Percentiles rank a stretch among this genome's conserved stretches.
Conservation (phyloP, 2,113 vertebrate genomes). For the Lagenorhynchus albirostris region DNA sequence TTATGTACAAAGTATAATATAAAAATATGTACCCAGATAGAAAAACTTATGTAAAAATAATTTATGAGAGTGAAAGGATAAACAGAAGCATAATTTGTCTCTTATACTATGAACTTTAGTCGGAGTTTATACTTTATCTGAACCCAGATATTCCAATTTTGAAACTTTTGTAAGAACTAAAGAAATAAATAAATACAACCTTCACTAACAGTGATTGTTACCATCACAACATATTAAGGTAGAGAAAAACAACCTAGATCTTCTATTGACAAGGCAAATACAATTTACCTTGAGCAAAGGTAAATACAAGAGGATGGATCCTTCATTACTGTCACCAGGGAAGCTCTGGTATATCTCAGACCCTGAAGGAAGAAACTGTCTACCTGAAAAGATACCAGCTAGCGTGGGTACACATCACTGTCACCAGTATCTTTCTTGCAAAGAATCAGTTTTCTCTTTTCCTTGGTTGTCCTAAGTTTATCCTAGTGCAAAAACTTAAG, state of each 20-base stretch:
- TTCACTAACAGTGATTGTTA: background rate
- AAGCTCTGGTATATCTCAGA: background rate
- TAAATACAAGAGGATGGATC: background rate
- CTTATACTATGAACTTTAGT: background rate
- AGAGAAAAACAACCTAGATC: background rate
- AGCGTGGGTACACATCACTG: fast-evolving
- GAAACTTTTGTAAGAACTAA: constrained; percentile 9
- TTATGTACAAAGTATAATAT: background rate
- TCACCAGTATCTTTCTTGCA: background rate
- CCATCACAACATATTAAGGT: background rate
- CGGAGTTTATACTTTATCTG: background rate
- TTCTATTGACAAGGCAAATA: background rate
- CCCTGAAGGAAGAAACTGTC: background rate
- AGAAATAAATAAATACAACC: background rate
- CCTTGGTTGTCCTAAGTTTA: background rate
- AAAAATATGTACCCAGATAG: background rate
- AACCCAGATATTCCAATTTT: background rate
- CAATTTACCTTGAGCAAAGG: background rate
- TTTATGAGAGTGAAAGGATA: background rate
- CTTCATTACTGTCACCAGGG: background rate
- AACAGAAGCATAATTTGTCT: constrained; percentile 6
- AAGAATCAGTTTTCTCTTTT: background rate
- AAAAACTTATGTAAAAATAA: background rate
- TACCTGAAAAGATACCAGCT: background rate
- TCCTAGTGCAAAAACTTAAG: background rate